A percentile compares a stretch with the other conserved stretches of the same genome.
Evolutionary conservation across 2,797 vertebrate species (phyloP).

Genomic region (Enteromius mattozi): DNA sequence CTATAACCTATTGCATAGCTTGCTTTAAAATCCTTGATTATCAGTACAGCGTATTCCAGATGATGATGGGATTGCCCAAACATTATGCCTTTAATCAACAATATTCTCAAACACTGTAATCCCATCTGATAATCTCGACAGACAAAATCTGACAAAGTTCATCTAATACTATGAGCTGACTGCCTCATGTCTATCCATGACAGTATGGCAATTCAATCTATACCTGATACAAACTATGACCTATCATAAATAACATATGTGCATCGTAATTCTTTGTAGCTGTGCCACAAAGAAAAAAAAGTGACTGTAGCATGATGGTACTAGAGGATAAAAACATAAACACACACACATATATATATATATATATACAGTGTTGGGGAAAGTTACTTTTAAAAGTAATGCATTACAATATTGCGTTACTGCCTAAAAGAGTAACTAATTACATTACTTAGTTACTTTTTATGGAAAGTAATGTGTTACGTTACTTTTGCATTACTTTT

Average conservation of each 20-base stretch:
- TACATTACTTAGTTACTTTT: too few species aligned
- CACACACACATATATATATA: not conserved
- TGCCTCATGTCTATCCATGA: not conserved
- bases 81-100: constrained; percentile 20
- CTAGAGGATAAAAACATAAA: not conserved
- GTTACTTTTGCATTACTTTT: too few species aligned
- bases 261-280: not conserved
- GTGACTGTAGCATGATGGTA: not conserved
- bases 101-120: constrained; percentile 38
- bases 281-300: not conserved
- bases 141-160: constrained; percentile 23
- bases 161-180: constrained; percentile 24
- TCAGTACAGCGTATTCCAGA: constrained; percentile 19
- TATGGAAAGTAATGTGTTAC: too few species aligned
- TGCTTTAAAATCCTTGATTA: not conserved
- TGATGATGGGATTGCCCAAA: constrained; percentile 33
- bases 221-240: not conserved
- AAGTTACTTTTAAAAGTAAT: too few species aligned
- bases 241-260: constrained; percentile 14
- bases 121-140: constrained; percentile 40
- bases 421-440: too few species aligned
- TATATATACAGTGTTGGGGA: too few species aligned
- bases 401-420: too few species aligned
- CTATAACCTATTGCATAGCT: not conserved
- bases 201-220: not conserved